A percentile compares a stretch with the other conserved stretches of the same genome.
These are phyloP conservation scores for Mobula hypostoma DNA, from an alignment of 2,113 vertebrate species.

Conservation along the genomic window DNA sequence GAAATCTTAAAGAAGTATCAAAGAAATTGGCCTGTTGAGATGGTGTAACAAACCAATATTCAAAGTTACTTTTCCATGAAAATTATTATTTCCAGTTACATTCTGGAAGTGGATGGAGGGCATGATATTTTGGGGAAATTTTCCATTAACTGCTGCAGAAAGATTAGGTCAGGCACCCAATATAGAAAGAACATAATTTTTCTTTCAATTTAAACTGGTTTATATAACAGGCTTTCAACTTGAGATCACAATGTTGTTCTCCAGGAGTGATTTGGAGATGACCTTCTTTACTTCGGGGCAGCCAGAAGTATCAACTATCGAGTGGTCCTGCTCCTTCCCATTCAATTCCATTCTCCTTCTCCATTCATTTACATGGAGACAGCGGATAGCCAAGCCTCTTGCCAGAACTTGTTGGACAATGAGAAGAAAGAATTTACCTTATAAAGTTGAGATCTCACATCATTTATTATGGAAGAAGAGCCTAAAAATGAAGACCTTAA, in stretches of 20 bases:
- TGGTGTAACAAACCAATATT: background rate
- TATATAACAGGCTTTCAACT: background rate
- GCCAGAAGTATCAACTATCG: too few relatives aligned
- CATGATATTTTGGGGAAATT: background rate
- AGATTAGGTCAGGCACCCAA: background rate
- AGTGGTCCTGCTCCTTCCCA: background rate
- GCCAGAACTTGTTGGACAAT: background rate
- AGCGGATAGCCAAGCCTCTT: background rate
- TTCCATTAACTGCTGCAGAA: background rate
- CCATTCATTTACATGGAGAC: background rate
- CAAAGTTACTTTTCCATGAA: background rate
- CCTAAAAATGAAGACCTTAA: background rate
- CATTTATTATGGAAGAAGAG: background rate
- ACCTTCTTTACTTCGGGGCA: background rate
- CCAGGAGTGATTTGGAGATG: background rate
- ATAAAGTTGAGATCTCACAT: background rate
- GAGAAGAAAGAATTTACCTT: background rate
- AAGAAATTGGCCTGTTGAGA: background rate
- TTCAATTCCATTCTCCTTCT: too few relatives aligned
- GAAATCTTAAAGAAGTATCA: background rate
- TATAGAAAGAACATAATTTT: background rate
- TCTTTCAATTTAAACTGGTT: background rate
- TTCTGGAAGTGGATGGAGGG: background rate
- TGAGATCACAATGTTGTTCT: background rate
- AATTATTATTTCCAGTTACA: background rate